Percentiles rank a stretch among this genome's conserved stretches.
These are phyloP conservation scores for Sebastes baramenuke DNA, from an alignment of 2,797 vertebrate genomes.

Conservation along the genomic window DNA sequence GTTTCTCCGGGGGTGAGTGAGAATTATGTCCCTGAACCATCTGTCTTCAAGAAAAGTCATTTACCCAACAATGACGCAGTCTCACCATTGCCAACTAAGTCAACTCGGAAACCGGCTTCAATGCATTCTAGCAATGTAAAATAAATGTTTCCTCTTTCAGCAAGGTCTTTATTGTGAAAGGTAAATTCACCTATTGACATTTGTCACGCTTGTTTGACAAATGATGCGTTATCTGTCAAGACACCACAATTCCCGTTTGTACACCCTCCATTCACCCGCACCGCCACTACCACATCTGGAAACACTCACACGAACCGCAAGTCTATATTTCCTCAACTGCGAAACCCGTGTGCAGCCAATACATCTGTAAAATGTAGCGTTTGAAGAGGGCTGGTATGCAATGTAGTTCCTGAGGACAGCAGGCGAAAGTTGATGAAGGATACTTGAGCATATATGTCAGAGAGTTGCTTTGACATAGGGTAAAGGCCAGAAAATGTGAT, in stretches of 20 bases:
- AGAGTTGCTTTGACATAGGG: slow-evolving; percentile 19
- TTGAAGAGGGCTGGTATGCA: slow-evolving; percentile 61
- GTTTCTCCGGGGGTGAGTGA: background rate
- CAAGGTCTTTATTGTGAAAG: slow-evolving; percentile 35
- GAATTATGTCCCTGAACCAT: background rate
- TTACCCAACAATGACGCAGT: background rate
- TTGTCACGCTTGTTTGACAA: slow-evolving; percentile 46
- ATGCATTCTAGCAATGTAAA: slow-evolving; percentile 2
- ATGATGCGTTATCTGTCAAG: slow-evolving; percentile 61
- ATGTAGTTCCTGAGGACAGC: slow-evolving; percentile 49
- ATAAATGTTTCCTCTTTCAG: slow-evolving; percentile 29
- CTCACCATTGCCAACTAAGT: background rate
- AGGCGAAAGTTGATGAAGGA: slow-evolving; percentile 46
- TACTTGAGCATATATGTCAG: slow-evolving; percentile 28
- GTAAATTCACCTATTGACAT: slow-evolving; percentile 29
- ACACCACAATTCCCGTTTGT: slow-evolving; percentile 49
- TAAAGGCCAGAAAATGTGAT: slow-evolving; percentile 43
- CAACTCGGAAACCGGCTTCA: background rate
- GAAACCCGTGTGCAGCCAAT: slow-evolving; percentile 52
- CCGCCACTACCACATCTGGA: slow-evolving; percentile 74
- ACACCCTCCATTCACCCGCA: slow-evolving; percentile 31
- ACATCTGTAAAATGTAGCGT: slow-evolving; percentile 73
- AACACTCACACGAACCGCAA: slow-evolving; percentile 63
- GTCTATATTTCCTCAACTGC: slow-evolving; percentile 70
- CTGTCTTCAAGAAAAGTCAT: background rate